Percentiles rank a stretch among this genome's conserved stretches.
Conservation (phyloP, 2,113 vertebrate genomes). For the Grammomys dolichurus region DNA sequence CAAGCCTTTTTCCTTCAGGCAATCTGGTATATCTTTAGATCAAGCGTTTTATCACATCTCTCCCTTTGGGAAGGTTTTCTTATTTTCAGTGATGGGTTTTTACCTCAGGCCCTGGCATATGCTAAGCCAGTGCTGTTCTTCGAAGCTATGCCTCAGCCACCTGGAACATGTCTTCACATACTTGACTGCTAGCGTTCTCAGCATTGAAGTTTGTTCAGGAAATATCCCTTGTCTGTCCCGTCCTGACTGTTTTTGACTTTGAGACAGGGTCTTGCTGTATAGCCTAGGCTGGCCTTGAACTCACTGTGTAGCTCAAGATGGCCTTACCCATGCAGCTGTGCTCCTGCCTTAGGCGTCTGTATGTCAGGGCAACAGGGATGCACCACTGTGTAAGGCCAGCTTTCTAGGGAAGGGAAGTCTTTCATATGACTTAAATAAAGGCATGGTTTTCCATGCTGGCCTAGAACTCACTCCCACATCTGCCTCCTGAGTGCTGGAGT, state of each 20-base stretch:
- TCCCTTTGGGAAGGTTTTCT: not conserved
- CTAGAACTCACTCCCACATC: not conserved
- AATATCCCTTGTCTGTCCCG: not conserved
- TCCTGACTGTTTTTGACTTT: not conserved
- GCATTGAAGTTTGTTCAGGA: not conserved
- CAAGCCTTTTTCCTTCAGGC: not conserved
- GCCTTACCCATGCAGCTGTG: not conserved
- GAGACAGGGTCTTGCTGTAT: not conserved
- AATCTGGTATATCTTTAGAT: slow-evolving; percentile 14
- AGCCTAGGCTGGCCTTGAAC: not conserved
- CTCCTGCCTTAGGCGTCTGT: not conserved
- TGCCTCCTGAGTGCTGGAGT: not conserved
- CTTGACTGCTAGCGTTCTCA: not conserved
- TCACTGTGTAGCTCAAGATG: not conserved
- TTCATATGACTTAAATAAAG: not conserved
- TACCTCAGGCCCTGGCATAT: not conserved
- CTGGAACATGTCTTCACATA: not conserved
- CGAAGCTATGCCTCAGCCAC: not conserved
- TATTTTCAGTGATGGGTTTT: not conserved
- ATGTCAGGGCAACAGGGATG: not conserved
- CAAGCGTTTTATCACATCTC: not conserved
- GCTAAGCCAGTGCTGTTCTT: not conserved
- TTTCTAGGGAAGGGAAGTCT: not conserved
- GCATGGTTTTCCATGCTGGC: not conserved
- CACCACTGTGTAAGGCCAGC: not conserved